Conservation (phyloP, 2,888 invertebrate species). For the Pasiphila rectangulata region DNA sequence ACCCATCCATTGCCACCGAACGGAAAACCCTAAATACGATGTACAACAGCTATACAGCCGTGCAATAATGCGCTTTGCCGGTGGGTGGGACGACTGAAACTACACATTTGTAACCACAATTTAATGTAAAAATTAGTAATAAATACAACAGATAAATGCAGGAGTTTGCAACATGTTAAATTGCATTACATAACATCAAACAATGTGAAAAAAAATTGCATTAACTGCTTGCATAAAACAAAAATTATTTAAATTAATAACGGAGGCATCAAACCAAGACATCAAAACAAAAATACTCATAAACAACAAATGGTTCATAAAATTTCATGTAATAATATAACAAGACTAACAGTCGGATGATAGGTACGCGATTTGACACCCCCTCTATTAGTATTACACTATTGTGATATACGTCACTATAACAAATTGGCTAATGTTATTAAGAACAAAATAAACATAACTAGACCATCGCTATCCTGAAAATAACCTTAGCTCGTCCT, state of each 20-base stretch:
- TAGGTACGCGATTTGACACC: conserved; percentile 79
- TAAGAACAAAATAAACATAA: conserved; percentile 77
- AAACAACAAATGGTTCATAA: conserved; percentile 78
- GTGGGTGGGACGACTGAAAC: conserved; percentile 74
- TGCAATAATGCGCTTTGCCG: conserved; percentile 41
- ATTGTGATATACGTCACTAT: conserved; percentile 80
- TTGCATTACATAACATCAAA: conserved; percentile 82
- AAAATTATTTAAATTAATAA: conserved; percentile 79
- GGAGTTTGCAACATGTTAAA: conserved; percentile 82
- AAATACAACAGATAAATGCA: conserved; percentile 85
- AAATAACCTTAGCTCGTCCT: conserved; percentile 74
- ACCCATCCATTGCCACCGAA: conserved; percentile 11
- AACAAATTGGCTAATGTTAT: conserved; percentile 80
- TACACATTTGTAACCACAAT: conserved; percentile 84
- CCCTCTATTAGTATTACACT: conserved; percentile 78
- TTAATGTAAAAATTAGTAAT: conserved; percentile 87
- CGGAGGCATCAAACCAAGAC: conserved; percentile 81
- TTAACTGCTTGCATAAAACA: conserved; percentile 81
- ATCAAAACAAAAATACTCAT: conserved; percentile 72
- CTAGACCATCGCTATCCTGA: conserved; percentile 81
- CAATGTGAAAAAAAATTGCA: conserved; percentile 81
- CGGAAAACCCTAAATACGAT: conserved; percentile 7
- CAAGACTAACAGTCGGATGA: conserved; percentile 63
- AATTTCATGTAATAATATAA: conserved; percentile 77
- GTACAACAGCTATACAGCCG: conserved; percentile 20